Evolutionary conservation across 30 jellyfish, hydroid and myxozoan genomes (phyloP).

Genomic region (Euphysa ruthae): DNA sequence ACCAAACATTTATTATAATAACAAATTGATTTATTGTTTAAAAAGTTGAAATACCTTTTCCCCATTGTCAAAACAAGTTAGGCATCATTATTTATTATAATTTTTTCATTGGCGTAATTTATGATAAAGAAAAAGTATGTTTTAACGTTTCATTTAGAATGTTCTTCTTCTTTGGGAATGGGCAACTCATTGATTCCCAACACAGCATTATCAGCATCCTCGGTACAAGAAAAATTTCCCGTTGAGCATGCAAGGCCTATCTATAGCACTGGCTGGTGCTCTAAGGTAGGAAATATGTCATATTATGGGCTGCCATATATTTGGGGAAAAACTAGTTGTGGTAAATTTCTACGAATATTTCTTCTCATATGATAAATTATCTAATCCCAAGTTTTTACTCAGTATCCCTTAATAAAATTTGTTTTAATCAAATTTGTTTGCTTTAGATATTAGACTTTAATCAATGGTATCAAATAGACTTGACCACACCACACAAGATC

Average conservation of each 20-base stretch:
- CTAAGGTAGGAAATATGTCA: too few species aligned
- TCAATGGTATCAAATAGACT: constrained; percentile 86
- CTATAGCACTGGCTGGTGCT: constrained; percentile 11
- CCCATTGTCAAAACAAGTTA: too few species aligned
- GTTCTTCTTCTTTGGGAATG: constrained; percentile 22
- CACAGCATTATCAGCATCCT: constrained; percentile 2
- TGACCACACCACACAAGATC: constrained; percentile 29
- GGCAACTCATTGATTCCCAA: neutral
- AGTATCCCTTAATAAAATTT: neutral
- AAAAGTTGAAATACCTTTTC: too few species aligned
- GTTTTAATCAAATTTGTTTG: neutral
- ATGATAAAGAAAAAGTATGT: neutral
- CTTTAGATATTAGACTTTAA: constrained; percentile 37
- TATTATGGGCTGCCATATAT: too few species aligned
- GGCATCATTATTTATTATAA: too few species aligned
- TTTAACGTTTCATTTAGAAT: neutral
- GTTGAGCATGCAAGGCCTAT: constrained; percentile 14
- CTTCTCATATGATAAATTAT: too few species aligned
- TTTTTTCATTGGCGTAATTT: neutral
- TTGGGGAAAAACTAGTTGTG: too few species aligned
- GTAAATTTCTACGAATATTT: too few species aligned
- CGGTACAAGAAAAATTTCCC: neutral
- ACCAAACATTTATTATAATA: too few species aligned
- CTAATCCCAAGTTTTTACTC: neutral
- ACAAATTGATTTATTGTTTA: too few species aligned